phyloP scores from a whole-genome alignment of 2,888 invertebrate species.

The Teleiodes luculella region DNA sequence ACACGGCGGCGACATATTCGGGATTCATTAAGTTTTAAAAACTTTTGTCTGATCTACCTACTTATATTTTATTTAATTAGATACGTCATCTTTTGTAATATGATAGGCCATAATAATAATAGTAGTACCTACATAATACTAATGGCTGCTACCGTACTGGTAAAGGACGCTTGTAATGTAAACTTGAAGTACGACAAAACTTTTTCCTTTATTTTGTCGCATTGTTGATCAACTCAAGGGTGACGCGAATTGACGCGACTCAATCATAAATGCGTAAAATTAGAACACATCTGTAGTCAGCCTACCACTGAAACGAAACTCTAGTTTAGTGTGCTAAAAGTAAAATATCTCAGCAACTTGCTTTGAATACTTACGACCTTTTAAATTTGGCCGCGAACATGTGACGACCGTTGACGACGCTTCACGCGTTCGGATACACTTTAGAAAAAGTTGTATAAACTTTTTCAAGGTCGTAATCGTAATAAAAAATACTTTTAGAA shows the following conservation, averaged over 20 bases:
- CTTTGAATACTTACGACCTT: background rate
- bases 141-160: too few relatives aligned
- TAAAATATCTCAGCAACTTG: background rate
- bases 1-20: background rate
- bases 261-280: background rate
- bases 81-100: too few relatives aligned
- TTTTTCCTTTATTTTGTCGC: slow-evolving; percentile 11
- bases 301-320: background rate
- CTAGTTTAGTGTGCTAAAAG: background rate
- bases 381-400: slow-evolving; percentile 1
- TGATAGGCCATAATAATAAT: too few relatives aligned
- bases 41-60: background rate
- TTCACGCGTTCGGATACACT: slow-evolving; percentile 3
- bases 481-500: too few relatives aligned
- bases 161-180: background rate
- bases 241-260: too few relatives aligned
- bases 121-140: too few relatives aligned
- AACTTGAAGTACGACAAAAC: too few relatives aligned
- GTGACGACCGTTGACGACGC: slow-evolving; percentile 4
- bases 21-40: too few relatives aligned
- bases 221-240: slow-evolving; percentile 11
- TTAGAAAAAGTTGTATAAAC: background rate
- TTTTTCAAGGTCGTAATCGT: too few relatives aligned
- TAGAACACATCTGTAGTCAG: background rate
- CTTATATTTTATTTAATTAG: too few relatives aligned